Base-by-base conservation (phyloP, 2,888 invertebrate species). In the Lathronympha strigana region DNA sequence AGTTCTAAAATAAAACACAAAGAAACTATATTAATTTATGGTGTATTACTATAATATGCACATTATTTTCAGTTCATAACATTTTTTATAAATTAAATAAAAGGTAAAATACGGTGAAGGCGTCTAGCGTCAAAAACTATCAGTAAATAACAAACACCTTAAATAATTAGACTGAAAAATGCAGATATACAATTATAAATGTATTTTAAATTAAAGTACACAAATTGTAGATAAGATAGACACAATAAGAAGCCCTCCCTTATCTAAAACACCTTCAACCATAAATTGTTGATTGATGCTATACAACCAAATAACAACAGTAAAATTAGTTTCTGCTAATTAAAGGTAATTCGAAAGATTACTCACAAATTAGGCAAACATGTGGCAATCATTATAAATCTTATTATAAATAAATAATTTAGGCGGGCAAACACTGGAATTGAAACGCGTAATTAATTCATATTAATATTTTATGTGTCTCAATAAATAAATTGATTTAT, bases 381-480 rank as follows among this genome's bases (percentile, higher is more conserved):
- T 25, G 33, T 36, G 61, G 62, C 62, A 57, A 66, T 62, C 21
- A 40, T 50, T 62, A 62, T 21, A 23, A 40, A 28, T 49, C 38
- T 13, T 53, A 38, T 31, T 49, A 17, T 45, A 58, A 64, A 58
- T 64, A 64, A 64, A 64, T 53, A 67, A n/a, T 21, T 51, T 76
- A 76, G 76, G 76, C 77, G 76, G 76, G 75, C 58, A 71, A 74
- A 74, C 68, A 71, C 68, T 76, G 76, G 77, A 76, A 76, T 76
- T 71, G 69, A 54, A 72, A 61, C 68, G 71, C 71, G 54, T 55
- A 66, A 38, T 47, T 45, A n/a, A n/a, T n/a, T n/a, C n/a, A n/a
- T n/a, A n/a, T n/a, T n/a, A n/a, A n/a, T n/a, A n/a, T n/a, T n/a
- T 40, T 49, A n/a, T 45, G 31, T 49, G 15, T 36, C 33, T 55